Percentiles rank a stretch among this genome's conserved stretches.
phyloP scores from a whole-genome alignment of 2,888 invertebrate genomes.

The Netelia virgata region DNA sequence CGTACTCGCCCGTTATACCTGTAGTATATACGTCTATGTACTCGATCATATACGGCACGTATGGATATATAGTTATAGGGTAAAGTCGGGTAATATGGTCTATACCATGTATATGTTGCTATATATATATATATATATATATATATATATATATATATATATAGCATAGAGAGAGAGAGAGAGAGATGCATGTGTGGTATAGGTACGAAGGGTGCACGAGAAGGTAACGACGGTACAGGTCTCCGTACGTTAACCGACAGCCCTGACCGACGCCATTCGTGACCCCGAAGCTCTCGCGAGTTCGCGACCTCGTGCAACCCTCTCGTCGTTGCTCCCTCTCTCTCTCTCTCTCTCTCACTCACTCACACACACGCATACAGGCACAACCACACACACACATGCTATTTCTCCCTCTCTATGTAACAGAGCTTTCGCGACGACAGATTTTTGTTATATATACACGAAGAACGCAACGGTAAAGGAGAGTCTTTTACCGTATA shows the following conservation, averaged over 20 bases:
- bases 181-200: neutral
- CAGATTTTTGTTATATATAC: neutral
- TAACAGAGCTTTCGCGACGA: conserved; percentile 28
- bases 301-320: conserved; percentile 61
- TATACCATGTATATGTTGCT: neutral
- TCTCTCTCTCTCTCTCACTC: conserved; percentile 11
- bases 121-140: neutral
- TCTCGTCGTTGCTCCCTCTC: conserved; percentile 25
- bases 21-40: neutral
- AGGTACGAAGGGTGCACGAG: conserved; percentile 18
- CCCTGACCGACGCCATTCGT: conserved; percentile 58
- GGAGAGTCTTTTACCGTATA: too few species aligned
- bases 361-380: neutral
- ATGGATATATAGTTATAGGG: neutral
- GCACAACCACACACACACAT: neutral
- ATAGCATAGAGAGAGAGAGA: neutral
- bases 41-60: neutral
- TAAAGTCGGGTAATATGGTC: too few species aligned
- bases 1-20: neutral
- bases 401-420: neutral
- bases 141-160: neutral
- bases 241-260: conserved; percentile 56
- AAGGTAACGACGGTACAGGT: conserved; percentile 13
- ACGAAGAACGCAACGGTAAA: too few species aligned
- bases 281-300: conserved; percentile 57